Evolutionary conservation across 2,797 vertebrate genomes (phyloP).

Genomic region (Morus bassanus): DNA sequence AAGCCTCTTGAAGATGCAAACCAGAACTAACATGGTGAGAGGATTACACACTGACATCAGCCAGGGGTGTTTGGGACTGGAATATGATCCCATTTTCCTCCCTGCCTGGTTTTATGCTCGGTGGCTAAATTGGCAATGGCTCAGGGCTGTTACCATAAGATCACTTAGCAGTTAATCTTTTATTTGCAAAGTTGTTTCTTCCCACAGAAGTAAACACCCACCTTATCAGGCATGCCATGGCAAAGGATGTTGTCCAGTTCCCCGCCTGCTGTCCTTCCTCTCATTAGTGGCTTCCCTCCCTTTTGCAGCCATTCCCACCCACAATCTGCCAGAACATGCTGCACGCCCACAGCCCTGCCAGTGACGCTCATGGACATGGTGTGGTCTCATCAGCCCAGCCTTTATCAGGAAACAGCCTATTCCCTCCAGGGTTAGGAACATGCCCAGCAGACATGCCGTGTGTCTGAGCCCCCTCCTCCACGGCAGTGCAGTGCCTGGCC

Average conservation of each 20-base stretch:
- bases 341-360: neutral
- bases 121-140: neutral
- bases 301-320: constrained; percentile 1
- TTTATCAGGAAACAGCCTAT: neutral
- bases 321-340: neutral
- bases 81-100: neutral
- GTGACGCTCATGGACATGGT: neutral
- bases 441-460: neutral
- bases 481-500: neutral
- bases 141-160: neutral
- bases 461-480: neutral
- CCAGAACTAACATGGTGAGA: neutral
- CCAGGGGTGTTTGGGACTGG: neutral
- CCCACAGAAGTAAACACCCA: constrained; percentile 32
- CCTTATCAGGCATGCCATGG: constrained; percentile 16
- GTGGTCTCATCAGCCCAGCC: neutral
- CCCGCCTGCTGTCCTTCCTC: constrained; percentile 40
- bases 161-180: constrained; percentile 37
- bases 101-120: neutral
- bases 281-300: constrained; percentile 1
- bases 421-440: neutral
- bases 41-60: neutral
- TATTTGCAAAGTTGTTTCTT: constrained; percentile 54
- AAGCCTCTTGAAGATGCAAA: neutral
- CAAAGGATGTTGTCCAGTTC: constrained; percentile 24